phyloP scores from a whole-genome alignment of 2,797 vertebrate genomes.

The Dromococcyx pavoninus region DNA sequence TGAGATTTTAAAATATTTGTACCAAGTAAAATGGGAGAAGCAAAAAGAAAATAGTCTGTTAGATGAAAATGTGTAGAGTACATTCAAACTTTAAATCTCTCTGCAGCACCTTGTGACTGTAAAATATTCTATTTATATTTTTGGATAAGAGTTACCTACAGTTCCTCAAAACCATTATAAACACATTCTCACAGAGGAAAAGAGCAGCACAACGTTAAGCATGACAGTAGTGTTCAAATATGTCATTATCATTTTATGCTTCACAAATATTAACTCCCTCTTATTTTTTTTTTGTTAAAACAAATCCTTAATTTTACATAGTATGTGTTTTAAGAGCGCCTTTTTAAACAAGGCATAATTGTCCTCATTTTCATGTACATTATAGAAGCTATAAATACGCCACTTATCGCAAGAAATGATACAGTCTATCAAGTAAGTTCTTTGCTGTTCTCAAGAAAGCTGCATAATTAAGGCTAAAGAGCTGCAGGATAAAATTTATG shows the following conservation, averaged over 20 bases:
- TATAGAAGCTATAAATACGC: constrained; percentile 44
- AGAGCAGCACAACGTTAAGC: background rate
- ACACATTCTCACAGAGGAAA: background rate
- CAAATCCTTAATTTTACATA: constrained; percentile 14
- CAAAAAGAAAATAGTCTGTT: background rate
- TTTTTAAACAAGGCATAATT: constrained; percentile 13
- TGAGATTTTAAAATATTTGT: background rate
- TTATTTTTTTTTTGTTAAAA: constrained; percentile 11
- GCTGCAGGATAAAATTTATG: constrained; percentile 53
- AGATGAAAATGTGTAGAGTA: background rate
- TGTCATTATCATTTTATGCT: background rate
- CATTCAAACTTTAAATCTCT: background rate
- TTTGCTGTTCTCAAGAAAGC: constrained; percentile 8
- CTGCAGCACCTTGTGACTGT: background rate
- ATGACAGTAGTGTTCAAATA: background rate
- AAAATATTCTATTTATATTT: background rate
- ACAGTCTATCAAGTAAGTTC: constrained; percentile 48
- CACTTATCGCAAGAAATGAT: constrained; percentile 46
- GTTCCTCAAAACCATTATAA: background rate
- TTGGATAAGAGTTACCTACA: background rate
- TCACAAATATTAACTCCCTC: background rate
- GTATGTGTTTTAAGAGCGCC: background rate
- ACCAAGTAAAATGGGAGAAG: background rate
- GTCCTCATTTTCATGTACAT: constrained; percentile 1
- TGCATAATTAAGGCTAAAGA: constrained; percentile 56